Conservation (phyloP, 1,140 invertebrate genomes). For the Cephus cinctus region DNA sequence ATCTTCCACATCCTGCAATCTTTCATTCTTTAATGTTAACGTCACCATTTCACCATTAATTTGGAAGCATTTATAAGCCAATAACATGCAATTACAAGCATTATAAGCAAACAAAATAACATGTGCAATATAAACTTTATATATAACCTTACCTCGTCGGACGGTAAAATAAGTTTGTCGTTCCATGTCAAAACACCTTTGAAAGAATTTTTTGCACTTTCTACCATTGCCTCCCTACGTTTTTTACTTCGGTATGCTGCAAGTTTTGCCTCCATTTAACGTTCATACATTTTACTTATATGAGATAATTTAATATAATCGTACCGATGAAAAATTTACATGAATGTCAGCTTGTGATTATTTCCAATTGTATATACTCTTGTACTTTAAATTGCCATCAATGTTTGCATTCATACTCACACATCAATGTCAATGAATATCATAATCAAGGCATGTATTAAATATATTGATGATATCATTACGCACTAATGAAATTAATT, state of each 20-base stretch:
- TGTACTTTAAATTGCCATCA: too few relatives aligned
- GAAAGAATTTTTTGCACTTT: conserved; percentile 30
- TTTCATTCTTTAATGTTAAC: conserved; percentile 23
- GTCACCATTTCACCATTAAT: conserved; percentile 12
- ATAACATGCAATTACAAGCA: conserved; percentile 1
- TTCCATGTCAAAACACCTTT: conserved; percentile 30
- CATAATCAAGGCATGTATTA: too few relatives aligned
- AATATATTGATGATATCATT: too few relatives aligned
- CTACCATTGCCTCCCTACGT: conserved; percentile 31
- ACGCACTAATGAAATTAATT: too few relatives aligned
- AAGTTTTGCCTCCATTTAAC: conserved; percentile 38
- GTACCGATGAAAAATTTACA: too few relatives aligned
- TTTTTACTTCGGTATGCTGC: conserved; percentile 35
- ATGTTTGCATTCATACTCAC: too few relatives aligned
- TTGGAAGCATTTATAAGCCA: background rate
- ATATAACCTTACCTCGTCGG: conserved; percentile 36
- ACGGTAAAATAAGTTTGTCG: conserved; percentile 5
- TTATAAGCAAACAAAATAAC: conserved; percentile 4
- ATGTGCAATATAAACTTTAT: conserved; percentile 10
- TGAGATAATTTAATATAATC: too few relatives aligned
- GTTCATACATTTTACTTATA: conserved; percentile 1
- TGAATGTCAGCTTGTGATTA: too few relatives aligned
- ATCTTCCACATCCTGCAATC: conserved; percentile 37
- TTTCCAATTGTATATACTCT: too few relatives aligned
- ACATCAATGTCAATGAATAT: too few relatives aligned